Base-by-base conservation (phyloP, 2,113 vertebrate species). In the Cromileptes altivelis region DNA sequence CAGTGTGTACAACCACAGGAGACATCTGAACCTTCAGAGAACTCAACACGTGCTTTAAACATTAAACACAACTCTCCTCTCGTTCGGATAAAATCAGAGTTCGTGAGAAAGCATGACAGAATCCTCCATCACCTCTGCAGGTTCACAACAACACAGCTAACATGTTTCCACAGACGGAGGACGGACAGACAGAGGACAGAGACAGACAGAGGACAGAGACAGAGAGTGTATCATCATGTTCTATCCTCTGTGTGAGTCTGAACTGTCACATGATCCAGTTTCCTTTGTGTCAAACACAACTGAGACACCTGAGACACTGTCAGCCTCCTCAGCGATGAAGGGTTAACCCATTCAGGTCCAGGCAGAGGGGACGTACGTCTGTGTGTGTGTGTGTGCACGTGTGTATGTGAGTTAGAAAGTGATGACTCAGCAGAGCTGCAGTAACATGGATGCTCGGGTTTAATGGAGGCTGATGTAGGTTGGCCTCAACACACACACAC, bases 341-440 rank as follows among this genome's bases (percentile, higher is more conserved):
- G 90, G 84, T 89, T 89, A 86, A 86, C 78, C 75, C 86, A 71
- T 77, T 86, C 6, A 53, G 47, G 57, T 81, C 79, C 72, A 57
- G 85, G 83, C 82, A 19, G 42, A 21, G 76, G 82, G 86, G 69
- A 87, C 19, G 23, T 23, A 58, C 57, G 60, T 37, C 21, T 70
- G 53, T 62, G 25, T 33, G 57, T 61, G 76, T 76, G 30, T 61
- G 74, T 64, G 40, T n/a, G 55, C 15, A 55, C 37, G 27, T 1
- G 55, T 58, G 19, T 10, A 60, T 19, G 70, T 45, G 60, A 21
- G 69, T 73, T 25, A 40, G 40, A 79, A 71, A 23, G 1, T 0
- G 55, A 71, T 88, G 85, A 89, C 67, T 84, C 80, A 81, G 82
- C 77, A 23, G 45, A 0, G 5, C 55, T 40, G 19, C 42, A 80